Conservation (phyloP, 2,797 vertebrate genomes). For the Microctenopoma steveboyesi region DNA sequence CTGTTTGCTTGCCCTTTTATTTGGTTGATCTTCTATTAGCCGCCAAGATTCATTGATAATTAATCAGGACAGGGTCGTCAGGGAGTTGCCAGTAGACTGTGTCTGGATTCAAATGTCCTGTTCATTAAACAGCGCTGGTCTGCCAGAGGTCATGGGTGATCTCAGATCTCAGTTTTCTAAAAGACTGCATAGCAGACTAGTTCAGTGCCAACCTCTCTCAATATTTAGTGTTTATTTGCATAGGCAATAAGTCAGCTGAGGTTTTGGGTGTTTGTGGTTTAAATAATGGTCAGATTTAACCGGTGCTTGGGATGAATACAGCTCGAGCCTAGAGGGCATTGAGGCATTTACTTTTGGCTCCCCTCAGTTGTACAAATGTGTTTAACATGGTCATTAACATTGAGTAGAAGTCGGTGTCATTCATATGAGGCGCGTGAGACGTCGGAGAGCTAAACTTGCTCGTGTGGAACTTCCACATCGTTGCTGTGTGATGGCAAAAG, state of each 20-base stretch:
- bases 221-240: slow-evolving; percentile 60
- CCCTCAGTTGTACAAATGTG: slow-evolving; percentile 25
- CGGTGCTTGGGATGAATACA: slow-evolving; percentile 4
- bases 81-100: slow-evolving; percentile 39
- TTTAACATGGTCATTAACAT: slow-evolving; percentile 41
- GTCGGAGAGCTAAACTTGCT: slow-evolving; percentile 26
- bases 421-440: slow-evolving; percentile 43
- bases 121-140: slow-evolving; percentile 44
- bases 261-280: slow-evolving; percentile 81
- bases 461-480: slow-evolving; percentile 30
- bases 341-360: slow-evolving; percentile 54
- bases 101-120: slow-evolving; percentile 41
- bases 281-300: slow-evolving; percentile 81
- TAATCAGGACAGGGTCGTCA: slow-evolving; percentile 33
- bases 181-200: slow-evolving; percentile 73
- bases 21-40: slow-evolving; percentile 41
- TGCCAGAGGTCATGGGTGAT: slow-evolving; percentile 28
- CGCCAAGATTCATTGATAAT: slow-evolving; percentile 40
- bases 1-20: slow-evolving; percentile 35
- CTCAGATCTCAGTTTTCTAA: slow-evolving; percentile 59
- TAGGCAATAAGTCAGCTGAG: slow-evolving; percentile 81
- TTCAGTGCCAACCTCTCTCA: slow-evolving; percentile 86
- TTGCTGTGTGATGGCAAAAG: slow-evolving; percentile 25
- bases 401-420: slow-evolving; percentile 52
- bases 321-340: slow-evolving; percentile 8